Evolutionary conservation across 1,140 invertebrate species (phyloP), one percentile per base, ranked within the genome.

Genomic region (Neoseiulus cucumeris): DNA sequence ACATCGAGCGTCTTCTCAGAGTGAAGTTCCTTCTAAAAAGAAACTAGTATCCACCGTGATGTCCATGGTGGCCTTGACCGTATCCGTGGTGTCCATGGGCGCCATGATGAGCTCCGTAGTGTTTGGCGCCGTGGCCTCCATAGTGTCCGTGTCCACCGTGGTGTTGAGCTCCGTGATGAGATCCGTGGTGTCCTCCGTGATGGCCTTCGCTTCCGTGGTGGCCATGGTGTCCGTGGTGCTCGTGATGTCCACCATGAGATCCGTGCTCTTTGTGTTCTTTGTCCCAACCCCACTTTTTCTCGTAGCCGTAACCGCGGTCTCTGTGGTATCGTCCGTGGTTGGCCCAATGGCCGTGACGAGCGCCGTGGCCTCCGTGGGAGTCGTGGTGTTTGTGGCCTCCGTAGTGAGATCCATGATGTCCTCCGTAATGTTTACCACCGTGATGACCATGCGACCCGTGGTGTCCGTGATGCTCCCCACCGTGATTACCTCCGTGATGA

Each of bases 221-320:
- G 17, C 14, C 51, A 20, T 59, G 51, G 51, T 47, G 45, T 7
- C 45, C 45, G 14, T 47, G 45, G 28, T 47, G 45, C 45, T 20
- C 18, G 14, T 47, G 45, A 47, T 47, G 45, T 20, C 45, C 45
- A 22, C 45, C 45, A 7, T 47, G 18, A 47, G 18, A 20, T 4
- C 45, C 45, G 45, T 47, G 45, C 45, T 59, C 51, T 9, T 59
- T 25, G 22, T 59, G 51, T 9, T 59, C 51, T 33, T 59, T 59
- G 51, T 59, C 22, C 51, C 51, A 59, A 17, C 51, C 51, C 51
- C 51, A 59, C 22, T 59, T 59, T 14, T 20, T 17, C 22, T 59
- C 51, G 51, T 59, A 59, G 5, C 51, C 51, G 9, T 59, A 59
- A 2, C 14, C 22, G 17, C 51, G 17, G 22, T 59, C 22, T 14